Conservation (phyloP, 92 coral and sea anemone species). For the Zoanthus solanderi region DNA sequence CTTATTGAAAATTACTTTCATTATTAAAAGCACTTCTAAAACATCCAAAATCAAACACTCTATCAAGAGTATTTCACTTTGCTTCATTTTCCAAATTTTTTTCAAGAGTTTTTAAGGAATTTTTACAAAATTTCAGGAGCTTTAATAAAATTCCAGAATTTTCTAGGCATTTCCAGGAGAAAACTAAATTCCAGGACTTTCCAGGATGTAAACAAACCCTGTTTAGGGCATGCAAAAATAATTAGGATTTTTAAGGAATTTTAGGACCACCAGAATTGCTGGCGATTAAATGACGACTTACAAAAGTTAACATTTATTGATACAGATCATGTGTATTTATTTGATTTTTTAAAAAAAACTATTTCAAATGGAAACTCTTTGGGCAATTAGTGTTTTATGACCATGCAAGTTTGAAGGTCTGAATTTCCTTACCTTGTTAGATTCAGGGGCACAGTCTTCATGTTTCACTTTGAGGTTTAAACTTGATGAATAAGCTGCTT, state of each 20-base stretch:
- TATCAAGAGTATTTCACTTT: background rate
- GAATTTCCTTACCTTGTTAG: slow-evolving; percentile 6
- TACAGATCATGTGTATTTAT: too few species aligned
- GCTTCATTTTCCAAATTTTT: background rate
- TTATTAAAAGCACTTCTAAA: background rate
- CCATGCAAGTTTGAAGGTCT: too few species aligned
- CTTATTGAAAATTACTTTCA: slow-evolving; percentile 1
- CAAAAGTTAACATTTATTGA: too few species aligned
- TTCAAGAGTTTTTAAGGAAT: background rate
- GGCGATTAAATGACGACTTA: too few species aligned
- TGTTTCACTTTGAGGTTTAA: background rate
- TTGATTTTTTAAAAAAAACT: too few species aligned
- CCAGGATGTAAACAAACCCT: too few species aligned
- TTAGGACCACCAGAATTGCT: too few species aligned
- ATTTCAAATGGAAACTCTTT: too few species aligned
- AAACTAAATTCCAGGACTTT: too few species aligned
- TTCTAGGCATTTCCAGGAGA: background rate
- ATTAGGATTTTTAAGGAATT: too few species aligned
- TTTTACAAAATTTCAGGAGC: background rate
- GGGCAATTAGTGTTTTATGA: too few species aligned
- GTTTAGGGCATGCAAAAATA: too few species aligned
- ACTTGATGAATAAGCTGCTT: background rate
- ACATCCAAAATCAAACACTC: background rate
- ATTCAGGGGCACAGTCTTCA: slow-evolving; percentile 39
- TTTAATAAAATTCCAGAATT: background rate